These are phyloP conservation scores for Morinoia aosen DNA, from an alignment of 2,888 invertebrate species.

Conservation along the genomic window DNA sequence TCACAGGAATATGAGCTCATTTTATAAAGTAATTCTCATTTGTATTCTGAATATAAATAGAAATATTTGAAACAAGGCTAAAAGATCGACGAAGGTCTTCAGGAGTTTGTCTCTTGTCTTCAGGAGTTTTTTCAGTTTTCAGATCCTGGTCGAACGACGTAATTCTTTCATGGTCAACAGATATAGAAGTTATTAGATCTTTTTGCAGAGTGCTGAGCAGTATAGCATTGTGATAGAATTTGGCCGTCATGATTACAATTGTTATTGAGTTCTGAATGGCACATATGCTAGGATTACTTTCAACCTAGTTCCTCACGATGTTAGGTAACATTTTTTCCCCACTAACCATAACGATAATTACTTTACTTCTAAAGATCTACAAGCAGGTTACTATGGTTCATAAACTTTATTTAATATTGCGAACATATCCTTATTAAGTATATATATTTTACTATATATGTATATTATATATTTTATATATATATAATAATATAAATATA, in stretches of 20 bases:
- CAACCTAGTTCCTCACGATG: neutral
- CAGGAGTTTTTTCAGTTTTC: too few relatives aligned
- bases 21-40: neutral
- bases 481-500: too few relatives aligned
- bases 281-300: neutral
- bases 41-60: neutral
- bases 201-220: neutral
- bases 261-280: neutral
- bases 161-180: too few relatives aligned
- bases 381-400: neutral
- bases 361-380: neutral
- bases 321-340: neutral
- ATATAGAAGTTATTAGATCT: too few relatives aligned
- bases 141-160: too few relatives aligned
- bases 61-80: too few relatives aligned
- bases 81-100: too few relatives aligned
- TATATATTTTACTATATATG: too few relatives aligned
- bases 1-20: too few relatives aligned
- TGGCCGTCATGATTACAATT: neutral
- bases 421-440: neutral
- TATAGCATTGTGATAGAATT: neutral
- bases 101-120: too few relatives aligned
- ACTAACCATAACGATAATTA: neutral
- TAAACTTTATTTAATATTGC: neutral
- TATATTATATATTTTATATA: too few relatives aligned